Base-by-base conservation (phyloP, 2,797 vertebrate genomes). In the Brachyalestes nurse region DNA sequence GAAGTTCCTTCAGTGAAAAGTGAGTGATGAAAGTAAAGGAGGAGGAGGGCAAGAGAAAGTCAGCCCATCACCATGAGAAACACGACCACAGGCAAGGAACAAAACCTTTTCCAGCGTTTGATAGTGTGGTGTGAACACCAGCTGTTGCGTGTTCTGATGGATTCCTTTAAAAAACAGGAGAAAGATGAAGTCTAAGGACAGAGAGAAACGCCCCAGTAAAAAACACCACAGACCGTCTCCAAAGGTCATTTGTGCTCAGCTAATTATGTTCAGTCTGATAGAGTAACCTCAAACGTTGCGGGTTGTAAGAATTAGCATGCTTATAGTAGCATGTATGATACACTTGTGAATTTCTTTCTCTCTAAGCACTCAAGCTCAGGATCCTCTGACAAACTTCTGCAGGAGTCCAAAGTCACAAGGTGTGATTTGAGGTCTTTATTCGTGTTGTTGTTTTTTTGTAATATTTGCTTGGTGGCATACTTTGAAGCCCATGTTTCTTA, bases 361-460 rank as follows among this genome's bases (percentile, higher is more conserved):
- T 64, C 45, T 21, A 82, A 81, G 40, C 28, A 57, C 23, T 42
- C 77, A 2, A 47, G 72, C 53, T 67, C 70, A 71, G 40, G 28
- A 51, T 23, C 78, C 47, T 23, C 60, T 47, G n/a, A 17, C 19
- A 81, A 81, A 75, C 77, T 82, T 78, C 77, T 81, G 34, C 85
- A 86, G 80, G 85, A 85, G 77, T 69, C 85, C 9, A 77, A 73
- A 28, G 80, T 86, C 17, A 76, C 80, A 72, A 87, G 88, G 88
- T 89, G 49, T 51, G 84, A 51, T 53, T 42, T 42, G 21, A 47
- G 13, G 1, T n/a, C 16, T 70, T 61, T 21, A 23, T 45, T 57
- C 49, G 7, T 55, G 14, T 19, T 57, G 38, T 16, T 12, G 10
- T 77, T 49, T 34, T 2, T 10, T 51, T 51, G 2, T 13, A 19